phyloP scores from a whole-genome alignment of 2,113 vertebrate genomes.

The Scomber colias region DNA sequence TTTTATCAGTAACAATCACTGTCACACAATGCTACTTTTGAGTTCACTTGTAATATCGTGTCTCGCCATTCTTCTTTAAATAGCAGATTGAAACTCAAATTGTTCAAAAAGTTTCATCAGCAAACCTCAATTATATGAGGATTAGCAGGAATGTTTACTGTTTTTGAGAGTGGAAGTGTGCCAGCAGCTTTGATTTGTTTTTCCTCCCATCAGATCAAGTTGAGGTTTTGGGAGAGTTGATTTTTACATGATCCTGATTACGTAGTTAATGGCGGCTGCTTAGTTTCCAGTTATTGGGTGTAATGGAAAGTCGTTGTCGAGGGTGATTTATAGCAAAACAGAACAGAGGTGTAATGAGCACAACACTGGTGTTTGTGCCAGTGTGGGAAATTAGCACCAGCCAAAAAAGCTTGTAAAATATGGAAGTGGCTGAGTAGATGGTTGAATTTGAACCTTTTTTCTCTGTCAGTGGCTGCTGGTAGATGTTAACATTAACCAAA shows the following conservation, averaged over 20 bases:
- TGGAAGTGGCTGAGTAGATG: no score
- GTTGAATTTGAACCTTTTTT: no score
- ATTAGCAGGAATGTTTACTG: background rate
- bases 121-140: background rate
- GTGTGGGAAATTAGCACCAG: no score
- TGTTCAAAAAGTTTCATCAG: background rate
- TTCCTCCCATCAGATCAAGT: background rate
- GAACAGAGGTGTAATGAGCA: background rate
- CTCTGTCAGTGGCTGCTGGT: no score
- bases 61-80: background rate
- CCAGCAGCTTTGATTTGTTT: conserved; percentile 1
- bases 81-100: background rate
- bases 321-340: conserved; percentile 9
- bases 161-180: background rate
- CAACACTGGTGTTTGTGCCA: background rate
- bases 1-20: background rate
- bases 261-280: background rate
- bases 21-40: background rate
- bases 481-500: no score
- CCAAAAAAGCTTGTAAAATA: no score
- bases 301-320: conserved; percentile 3
- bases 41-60: background rate
- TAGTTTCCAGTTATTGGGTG: background rate
- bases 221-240: conserved; percentile 6
- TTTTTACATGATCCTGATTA: conserved; percentile 11